Percentiles rank a stretch among this genome's conserved stretches.
Conservation (phyloP, 1,140 invertebrate genomes). For the Papilio polytes region DNA sequence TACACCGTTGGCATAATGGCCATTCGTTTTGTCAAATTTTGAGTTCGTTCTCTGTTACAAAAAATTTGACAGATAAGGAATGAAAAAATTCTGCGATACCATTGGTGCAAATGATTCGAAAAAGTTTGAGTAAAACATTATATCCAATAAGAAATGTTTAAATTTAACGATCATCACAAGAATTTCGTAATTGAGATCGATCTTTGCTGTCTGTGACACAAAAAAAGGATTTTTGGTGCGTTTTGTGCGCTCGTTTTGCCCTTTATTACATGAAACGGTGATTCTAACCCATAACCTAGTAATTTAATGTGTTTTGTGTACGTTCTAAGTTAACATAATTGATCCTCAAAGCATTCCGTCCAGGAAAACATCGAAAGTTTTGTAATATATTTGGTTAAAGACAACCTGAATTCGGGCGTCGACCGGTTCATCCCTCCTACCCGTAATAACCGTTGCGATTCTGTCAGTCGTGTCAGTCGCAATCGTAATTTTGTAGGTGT, state of each 20-base stretch:
- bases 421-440: constrained; percentile 80
- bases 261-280: constrained; percentile 10
- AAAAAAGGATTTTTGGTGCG: constrained; percentile 23
- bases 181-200: constrained; percentile 32
- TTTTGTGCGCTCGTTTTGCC: constrained; percentile 23
- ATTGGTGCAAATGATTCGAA: constrained; percentile 1
- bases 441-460: constrained; percentile 67
- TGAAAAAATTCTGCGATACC: not conserved
- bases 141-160: constrained; percentile 24
- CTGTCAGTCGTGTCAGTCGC: constrained; percentile 65
- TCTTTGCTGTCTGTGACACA: constrained; percentile 30
- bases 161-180: constrained; percentile 35
- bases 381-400: constrained; percentile 57
- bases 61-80: constrained; percentile 39
- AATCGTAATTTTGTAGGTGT: constrained; percentile 77
- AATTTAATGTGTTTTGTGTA: constrained; percentile 6
- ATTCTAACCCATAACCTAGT: constrained; percentile 18
- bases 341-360: constrained; percentile 30
- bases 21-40: constrained; percentile 32
- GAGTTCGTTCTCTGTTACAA: constrained; percentile 39
- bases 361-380: constrained; percentile 46
- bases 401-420: constrained; percentile 80
- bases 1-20: no score
- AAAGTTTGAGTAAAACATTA: not conserved
- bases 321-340: constrained; percentile 25